Evolutionary conservation across 92 coral and sea anemone species (phyloP).

Genomic region (Epizoanthus scotinus): DNA sequence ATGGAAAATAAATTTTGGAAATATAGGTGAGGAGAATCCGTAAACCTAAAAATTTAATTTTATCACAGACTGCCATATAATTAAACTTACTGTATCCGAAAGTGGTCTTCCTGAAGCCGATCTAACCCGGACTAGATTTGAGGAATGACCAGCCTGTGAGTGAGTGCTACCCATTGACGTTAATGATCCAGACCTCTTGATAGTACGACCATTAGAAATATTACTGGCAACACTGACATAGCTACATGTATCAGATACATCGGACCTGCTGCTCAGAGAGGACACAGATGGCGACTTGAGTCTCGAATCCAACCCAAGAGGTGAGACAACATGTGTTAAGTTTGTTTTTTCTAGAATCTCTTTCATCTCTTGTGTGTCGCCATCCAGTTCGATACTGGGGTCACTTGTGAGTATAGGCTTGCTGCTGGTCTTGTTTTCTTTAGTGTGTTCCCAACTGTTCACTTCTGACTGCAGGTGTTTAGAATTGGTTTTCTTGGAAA

Average conservation of each 20-base stretch:
- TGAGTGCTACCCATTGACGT: conserved; percentile 77
- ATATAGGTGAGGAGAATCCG: too few species aligned
- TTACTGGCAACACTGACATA: conserved; percentile 86
- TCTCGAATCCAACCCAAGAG: conserved; percentile 72
- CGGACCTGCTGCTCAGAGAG: conserved; percentile 82
- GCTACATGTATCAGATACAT: conserved; percentile 62
- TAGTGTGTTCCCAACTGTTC: background rate
- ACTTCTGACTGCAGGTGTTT: background rate
- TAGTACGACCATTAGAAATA: conserved; percentile 76
- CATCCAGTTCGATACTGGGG: conserved; percentile 86
- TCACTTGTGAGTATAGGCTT: conserved; percentile 43
- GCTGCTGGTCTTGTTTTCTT: background rate
- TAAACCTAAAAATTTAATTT: too few species aligned
- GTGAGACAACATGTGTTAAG: conserved; percentile 87
- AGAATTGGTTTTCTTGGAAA: background rate
- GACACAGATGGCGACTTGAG: conserved; percentile 87
- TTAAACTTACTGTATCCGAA: conserved; percentile 79
- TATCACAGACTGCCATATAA: too few species aligned
- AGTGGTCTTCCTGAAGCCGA: conserved; percentile 88
- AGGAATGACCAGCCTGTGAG: conserved; percentile 44
- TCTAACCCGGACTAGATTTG: conserved; percentile 63
- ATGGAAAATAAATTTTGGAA: too few species aligned
- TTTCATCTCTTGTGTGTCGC: conserved; percentile 91
- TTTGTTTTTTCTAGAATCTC: conserved; percentile 84
- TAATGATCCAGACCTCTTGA: conserved; percentile 78